These are phyloP conservation scores for Heliornis fulica DNA, from an alignment of 2,113 vertebrate genomes.

Conservation along the genomic window DNA sequence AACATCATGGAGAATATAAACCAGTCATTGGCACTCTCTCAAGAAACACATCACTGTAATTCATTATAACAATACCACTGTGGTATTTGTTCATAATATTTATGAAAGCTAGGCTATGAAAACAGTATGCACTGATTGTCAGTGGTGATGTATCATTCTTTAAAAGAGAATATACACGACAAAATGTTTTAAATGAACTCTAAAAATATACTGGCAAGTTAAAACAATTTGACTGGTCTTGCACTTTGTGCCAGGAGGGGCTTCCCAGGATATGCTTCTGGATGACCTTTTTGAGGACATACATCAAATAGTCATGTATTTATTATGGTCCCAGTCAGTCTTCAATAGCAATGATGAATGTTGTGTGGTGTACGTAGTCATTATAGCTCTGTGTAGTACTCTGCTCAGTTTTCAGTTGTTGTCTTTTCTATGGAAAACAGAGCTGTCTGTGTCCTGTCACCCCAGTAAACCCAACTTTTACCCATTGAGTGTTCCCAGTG, in stretches of 20 bases:
- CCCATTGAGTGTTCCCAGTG: background rate
- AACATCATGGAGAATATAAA: conserved; percentile 72
- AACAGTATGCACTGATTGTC: conserved; percentile 64
- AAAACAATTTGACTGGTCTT: conserved; percentile 24
- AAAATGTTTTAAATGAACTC: conserved; percentile 66
- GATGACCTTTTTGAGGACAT: conserved; percentile 32
- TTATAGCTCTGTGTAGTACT: background rate
- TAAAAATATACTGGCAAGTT: conserved; percentile 35
- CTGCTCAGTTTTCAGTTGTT: background rate
- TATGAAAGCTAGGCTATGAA: conserved; percentile 75
- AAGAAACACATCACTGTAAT: conserved; percentile 76
- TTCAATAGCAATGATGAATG: conserved; percentile 31
- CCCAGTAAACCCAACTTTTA: background rate
- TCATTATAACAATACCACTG: conserved; percentile 71
- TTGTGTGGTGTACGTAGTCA: background rate
- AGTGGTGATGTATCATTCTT: conserved; percentile 68
- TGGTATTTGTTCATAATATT: conserved; percentile 75
- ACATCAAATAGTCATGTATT: conserved; percentile 46
- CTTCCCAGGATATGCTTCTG: conserved; percentile 48
- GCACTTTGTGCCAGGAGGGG: background rate
- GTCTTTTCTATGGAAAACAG: conserved; percentile 34
- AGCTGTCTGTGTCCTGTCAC: background rate
- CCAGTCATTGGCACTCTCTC: conserved; percentile 73
- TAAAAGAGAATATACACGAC: conserved; percentile 43
- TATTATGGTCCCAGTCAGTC: conserved; percentile 26